Percentiles rank a stretch among this genome's conserved stretches.
phyloP scores from a whole-genome alignment of 2,797 vertebrate species.

The Apogon talboti region DNA sequence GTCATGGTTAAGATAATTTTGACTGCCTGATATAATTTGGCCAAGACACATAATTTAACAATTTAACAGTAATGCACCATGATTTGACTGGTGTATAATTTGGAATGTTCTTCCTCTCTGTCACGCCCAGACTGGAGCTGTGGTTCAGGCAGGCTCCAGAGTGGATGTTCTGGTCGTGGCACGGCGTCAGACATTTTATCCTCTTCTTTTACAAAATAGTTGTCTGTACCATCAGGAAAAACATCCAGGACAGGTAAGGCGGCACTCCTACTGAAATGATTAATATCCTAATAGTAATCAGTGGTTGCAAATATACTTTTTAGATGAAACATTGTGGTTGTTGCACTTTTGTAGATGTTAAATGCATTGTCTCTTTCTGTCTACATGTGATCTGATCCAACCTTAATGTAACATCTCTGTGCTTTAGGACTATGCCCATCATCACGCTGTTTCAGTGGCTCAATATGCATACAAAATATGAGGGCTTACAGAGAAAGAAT shows the following conservation, averaged over 20 bases:
- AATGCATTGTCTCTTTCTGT: neutral
- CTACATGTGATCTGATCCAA: neutral
- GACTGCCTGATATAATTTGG: neutral
- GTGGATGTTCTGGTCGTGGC: conserved; percentile 67
- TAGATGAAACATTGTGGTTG: too few species aligned
- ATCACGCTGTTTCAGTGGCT: conserved; percentile 48
- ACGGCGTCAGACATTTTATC: conserved; percentile 47
- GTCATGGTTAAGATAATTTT: neutral
- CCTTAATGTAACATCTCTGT: conserved; percentile 20
- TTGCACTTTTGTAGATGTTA: neutral
- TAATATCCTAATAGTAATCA: neutral
- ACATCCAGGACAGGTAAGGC: conserved; percentile 66
- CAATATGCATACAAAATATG: conserved; percentile 6
- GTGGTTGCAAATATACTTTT: neutral
- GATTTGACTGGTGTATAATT: neutral
- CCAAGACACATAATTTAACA: neutral
- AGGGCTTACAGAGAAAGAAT: neutral
- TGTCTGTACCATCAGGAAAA: conserved; percentile 59
- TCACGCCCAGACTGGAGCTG: conserved; percentile 54
- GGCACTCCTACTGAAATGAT: neutral
- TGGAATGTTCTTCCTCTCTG: neutral
- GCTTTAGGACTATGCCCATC: conserved; percentile 45
- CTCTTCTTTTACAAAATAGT: conserved; percentile 59
- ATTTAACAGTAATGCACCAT: neutral
- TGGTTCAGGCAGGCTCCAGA: conserved; percentile 22